Conservation (phyloP, 1,140 invertebrate species). For the Diploscapter pachys region DNA sequence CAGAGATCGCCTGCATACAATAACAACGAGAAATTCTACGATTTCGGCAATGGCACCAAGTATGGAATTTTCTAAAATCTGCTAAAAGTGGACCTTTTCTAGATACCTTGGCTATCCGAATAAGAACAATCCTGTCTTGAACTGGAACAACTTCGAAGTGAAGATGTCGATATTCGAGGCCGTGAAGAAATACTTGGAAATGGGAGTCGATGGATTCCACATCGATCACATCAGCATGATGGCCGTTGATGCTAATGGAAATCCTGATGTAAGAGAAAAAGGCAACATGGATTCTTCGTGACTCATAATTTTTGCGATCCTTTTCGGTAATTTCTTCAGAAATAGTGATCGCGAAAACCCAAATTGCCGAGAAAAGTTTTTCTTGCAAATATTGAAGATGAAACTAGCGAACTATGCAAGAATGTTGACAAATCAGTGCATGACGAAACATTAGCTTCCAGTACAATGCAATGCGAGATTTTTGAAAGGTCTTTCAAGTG, state of each 20-base stretch:
- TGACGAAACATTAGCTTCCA: too few species aligned
- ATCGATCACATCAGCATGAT: conserved; percentile 31
- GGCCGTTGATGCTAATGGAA: conserved; percentile 27
- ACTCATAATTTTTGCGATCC: not conserved
- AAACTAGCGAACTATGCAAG: too few species aligned
- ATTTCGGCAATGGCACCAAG: conserved; percentile 12
- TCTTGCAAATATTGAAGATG: too few species aligned
- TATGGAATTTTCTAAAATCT: not conserved
- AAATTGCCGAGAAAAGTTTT: too few species aligned
- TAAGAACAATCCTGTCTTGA: conserved; percentile 23
- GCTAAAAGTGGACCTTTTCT: not conserved
- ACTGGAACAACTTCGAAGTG: conserved; percentile 37
- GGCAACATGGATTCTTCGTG: not conserved
- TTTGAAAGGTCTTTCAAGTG: too few species aligned
- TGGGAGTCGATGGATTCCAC: conserved; percentile 40
- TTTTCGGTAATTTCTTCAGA: not conserved
- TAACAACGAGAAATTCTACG: conserved; percentile 9
- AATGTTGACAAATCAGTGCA: too few species aligned
- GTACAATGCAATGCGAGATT: too few species aligned
- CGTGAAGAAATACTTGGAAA: conserved; percentile 27
- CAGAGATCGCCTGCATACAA: conserved; percentile 13
- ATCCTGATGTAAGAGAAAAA: conserved; percentile 14
- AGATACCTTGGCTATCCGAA: conserved; percentile 30
- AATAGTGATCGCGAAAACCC: too few species aligned
- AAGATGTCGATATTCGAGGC: conserved; percentile 23